Percentiles rank a stretch among this genome's conserved stretches.
Conservation (phyloP, 2,888 invertebrate genomes). For the Calameuta filiformis region DNA sequence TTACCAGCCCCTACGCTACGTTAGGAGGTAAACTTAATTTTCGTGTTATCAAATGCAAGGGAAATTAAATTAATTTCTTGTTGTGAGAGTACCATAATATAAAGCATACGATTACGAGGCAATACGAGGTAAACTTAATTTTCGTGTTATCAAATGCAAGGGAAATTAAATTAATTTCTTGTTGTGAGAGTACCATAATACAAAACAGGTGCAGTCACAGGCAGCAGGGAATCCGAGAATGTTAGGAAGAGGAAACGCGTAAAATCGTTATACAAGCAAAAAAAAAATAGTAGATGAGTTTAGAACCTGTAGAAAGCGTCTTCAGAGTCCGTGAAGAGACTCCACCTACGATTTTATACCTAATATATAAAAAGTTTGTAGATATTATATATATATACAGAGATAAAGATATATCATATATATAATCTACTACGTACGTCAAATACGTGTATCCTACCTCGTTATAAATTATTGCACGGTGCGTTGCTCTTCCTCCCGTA, state of each 20-base stretch:
- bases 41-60: not conserved
- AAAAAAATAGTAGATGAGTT: conserved; percentile 9
- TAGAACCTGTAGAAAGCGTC: not conserved
- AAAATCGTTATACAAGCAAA: conserved; percentile 29
- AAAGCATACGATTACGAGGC: too few species aligned
- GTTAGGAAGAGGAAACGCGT: conserved; percentile 36
- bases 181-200: not conserved
- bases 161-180: not conserved
- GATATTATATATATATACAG: not conserved
- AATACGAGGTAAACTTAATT: not conserved
- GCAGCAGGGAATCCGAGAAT: conserved; percentile 20
- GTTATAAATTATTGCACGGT: not conserved
- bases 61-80: not conserved
- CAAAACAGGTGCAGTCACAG: not conserved
- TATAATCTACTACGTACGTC: not conserved
- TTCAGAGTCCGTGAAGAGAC: not conserved
- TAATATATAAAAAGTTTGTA: not conserved
- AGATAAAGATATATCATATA: not conserved
- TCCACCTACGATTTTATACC: not conserved
- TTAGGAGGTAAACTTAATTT: not conserved
- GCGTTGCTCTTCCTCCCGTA: not conserved
- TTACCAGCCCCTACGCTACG: not conserved
- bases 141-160: not conserved
- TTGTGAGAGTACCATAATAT: not conserved
- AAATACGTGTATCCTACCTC: not conserved